Evolutionary conservation across 1,140 invertebrate genomes (phyloP).

Genomic region (Heliconius himera): DNA sequence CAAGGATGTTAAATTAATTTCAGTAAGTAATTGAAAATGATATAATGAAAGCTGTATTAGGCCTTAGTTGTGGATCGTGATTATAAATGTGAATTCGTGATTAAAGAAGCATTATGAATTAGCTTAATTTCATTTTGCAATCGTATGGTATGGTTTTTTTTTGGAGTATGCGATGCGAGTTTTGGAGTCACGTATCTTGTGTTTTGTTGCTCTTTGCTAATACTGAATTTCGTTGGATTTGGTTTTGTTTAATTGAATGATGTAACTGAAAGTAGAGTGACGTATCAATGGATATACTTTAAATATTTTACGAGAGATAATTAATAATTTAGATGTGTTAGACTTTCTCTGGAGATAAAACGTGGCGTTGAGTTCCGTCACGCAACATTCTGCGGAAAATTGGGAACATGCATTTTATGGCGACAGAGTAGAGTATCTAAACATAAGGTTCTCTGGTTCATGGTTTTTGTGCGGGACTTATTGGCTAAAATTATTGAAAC

Average conservation of each 20-base stretch:
- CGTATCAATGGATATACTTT: background rate
- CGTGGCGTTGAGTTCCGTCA: too few species aligned
- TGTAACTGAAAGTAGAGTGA: background rate
- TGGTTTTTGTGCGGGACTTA: too few species aligned
- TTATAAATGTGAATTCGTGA: slow-evolving; percentile 23
- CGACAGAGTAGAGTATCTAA: too few species aligned
- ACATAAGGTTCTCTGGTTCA: too few species aligned
- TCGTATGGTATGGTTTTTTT: background rate
- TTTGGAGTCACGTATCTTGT: slow-evolving; percentile 1
- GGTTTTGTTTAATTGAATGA: background rate
- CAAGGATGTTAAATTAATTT: slow-evolving; percentile 57
- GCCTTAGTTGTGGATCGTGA: slow-evolving; percentile 25
- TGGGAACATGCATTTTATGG: too few species aligned
- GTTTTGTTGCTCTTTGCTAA: slow-evolving; percentile 2
- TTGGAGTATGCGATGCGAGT: background rate
- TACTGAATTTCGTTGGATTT: background rate
- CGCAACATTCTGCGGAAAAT: too few species aligned
- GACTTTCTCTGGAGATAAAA: too few species aligned
- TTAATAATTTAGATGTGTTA: background rate
- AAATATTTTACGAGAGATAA: background rate
- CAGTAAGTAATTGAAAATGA: slow-evolving; percentile 41
- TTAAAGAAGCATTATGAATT: slow-evolving; percentile 33
- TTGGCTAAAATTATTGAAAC: too few species aligned
- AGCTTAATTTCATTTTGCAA: slow-evolving; percentile 14
- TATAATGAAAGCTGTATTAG: slow-evolving; percentile 50